A percentile compares a stretch with the other conserved stretches of the same genome.
Evolutionary conservation across 1,140 invertebrate genomes (phyloP).

Genomic region (Hesperophylax magnus): DNA sequence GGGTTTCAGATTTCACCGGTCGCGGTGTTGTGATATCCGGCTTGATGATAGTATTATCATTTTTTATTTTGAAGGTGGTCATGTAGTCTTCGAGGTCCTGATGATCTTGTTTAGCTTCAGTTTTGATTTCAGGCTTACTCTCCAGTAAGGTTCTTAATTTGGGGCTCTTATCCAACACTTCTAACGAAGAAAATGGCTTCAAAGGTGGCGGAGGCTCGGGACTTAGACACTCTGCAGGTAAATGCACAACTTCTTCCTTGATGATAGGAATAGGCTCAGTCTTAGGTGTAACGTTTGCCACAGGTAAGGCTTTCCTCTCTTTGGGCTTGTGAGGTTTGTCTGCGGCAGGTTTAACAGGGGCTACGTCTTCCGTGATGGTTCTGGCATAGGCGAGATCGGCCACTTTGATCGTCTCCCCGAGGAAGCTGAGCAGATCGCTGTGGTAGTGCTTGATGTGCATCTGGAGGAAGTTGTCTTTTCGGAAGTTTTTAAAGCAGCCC

Average conservation of each 20-base stretch:
- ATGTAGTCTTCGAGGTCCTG: slow-evolving; percentile 28
- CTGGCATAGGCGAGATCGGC: slow-evolving; percentile 86
- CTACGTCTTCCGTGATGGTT: slow-evolving; percentile 69
- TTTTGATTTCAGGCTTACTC: slow-evolving; percentile 23
- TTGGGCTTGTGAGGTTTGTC: slow-evolving; percentile 58
- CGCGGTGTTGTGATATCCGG: background rate
- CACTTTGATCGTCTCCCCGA: slow-evolving; percentile 87
- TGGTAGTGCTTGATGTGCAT: slow-evolving; percentile 96
- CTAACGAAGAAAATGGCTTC: background rate
- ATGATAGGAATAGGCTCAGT: slow-evolving; percentile 6
- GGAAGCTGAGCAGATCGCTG: slow-evolving; percentile 81
- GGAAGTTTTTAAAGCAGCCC: slow-evolving; percentile 88
- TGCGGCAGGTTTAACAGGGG: slow-evolving; percentile 70
- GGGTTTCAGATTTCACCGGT: background rate
- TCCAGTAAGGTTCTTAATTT: slow-evolving; percentile 62
- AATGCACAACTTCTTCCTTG: background rate
- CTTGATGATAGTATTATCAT: background rate
- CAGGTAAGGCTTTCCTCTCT: slow-evolving; percentile 30
- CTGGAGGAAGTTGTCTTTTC: slow-evolving; percentile 89
- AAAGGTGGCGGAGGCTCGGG: slow-evolving; percentile 47
- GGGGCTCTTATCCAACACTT: slow-evolving; percentile 61
- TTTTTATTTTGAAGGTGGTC: slow-evolving; percentile 31
- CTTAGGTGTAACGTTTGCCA: background rate
- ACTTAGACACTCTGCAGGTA: background rate
- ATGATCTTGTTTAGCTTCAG: background rate